These are phyloP conservation scores for Nasonia longicornis DNA, from an alignment of 1,140 invertebrate species.

Conservation along the genomic window DNA sequence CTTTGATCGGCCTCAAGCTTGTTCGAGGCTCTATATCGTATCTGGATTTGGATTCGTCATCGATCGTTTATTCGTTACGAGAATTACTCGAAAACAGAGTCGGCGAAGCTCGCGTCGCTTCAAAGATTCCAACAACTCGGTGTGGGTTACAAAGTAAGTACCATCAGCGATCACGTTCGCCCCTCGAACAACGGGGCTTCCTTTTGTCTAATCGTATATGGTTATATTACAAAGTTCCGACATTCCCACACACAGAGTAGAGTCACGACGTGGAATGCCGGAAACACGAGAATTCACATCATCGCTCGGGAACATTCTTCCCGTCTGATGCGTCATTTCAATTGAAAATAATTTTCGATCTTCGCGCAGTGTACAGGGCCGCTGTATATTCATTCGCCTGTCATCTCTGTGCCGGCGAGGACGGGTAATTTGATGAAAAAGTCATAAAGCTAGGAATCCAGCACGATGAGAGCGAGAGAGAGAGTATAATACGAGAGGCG, in stretches of 20 bases:
- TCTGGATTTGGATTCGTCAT: too few relatives aligned
- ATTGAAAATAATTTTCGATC: constrained; percentile 9
- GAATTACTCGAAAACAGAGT: too few relatives aligned
- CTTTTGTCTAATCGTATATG: constrained; percentile 27
- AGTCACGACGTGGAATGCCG: too few relatives aligned
- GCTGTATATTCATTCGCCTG: not conserved
- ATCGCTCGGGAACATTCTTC: too few relatives aligned
- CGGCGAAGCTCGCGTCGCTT: too few relatives aligned
- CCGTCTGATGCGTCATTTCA: not conserved
- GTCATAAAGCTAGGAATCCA: constrained; percentile 35
- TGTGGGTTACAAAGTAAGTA: not conserved
- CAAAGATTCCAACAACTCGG: too few relatives aligned
- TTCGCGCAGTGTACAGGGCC: not conserved
- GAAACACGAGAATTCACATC: too few relatives aligned
- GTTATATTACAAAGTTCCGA: not conserved
- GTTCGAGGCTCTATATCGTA: not conserved
- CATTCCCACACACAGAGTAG: not conserved
- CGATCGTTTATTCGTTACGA: too few relatives aligned
- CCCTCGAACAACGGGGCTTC: too few relatives aligned
- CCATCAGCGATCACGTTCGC: too few relatives aligned
- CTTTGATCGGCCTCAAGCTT: not conserved
- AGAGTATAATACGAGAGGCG: not conserved
- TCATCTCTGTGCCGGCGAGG: not conserved
- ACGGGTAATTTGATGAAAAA: constrained; percentile 26
- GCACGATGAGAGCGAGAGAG: not conserved